A percentile compares a stretch with the other conserved stretches of the same genome.
Conservation (phyloP, 1,140 invertebrate genomes). For the Aphis gossypii region DNA sequence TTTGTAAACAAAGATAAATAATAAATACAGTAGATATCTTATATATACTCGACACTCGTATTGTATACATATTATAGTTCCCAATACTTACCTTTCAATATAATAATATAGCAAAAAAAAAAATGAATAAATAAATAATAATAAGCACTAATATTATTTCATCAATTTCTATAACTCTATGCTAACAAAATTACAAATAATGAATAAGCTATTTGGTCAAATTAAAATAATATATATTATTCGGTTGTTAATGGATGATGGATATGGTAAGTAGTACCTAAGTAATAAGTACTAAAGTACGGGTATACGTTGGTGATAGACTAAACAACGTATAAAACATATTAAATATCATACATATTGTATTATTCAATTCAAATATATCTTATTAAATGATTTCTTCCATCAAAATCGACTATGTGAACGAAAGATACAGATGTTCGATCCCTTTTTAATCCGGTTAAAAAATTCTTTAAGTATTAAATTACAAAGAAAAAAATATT, state of each 20-base stretch:
- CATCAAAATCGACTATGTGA: not conserved
- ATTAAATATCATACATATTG: not conserved
- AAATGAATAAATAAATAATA: too few relatives aligned
- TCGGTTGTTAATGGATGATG: not conserved
- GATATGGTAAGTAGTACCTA: not conserved
- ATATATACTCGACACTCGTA: not conserved
- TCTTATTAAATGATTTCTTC: constrained; percentile 8
- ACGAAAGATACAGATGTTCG: not conserved
- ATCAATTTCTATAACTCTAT: not conserved
- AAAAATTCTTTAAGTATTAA: constrained; percentile 31
- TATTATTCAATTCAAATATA: not conserved
- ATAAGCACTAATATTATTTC: not conserved
- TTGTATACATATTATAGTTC: not conserved
- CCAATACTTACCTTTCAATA: not conserved
- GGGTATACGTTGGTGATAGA: not conserved
- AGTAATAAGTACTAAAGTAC: not conserved
- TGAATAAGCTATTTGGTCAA: not conserved
- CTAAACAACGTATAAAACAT: not conserved
- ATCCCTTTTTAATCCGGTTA: constrained; percentile 41
- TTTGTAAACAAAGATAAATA: too few relatives aligned
- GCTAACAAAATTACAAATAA: not conserved
- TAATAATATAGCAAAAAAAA: too few relatives aligned
- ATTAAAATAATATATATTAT: constrained; percentile 27
- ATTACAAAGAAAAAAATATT: constrained; percentile 27
- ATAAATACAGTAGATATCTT: too few relatives aligned